Percentiles rank a stretch among this genome's conserved stretches.
Conservation (phyloP, 2,888 invertebrate genomes). For the Nasonovia ribisnigri region DNA sequence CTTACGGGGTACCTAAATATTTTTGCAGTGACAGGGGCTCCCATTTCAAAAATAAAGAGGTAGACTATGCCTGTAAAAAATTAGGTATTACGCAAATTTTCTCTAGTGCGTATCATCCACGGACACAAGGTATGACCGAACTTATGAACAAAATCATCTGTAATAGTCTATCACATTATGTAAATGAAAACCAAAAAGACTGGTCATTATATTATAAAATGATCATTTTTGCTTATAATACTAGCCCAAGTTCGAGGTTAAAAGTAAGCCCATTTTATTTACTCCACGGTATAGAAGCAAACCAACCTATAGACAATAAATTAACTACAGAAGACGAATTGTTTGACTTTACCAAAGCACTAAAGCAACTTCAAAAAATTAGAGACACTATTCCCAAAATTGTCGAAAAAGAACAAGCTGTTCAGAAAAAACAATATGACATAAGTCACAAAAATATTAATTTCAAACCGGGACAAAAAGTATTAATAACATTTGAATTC, state of each 20-base stretch:
- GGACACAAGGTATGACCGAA: slow-evolving; percentile 12
- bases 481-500: neutral
- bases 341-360: neutral
- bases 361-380: neutral
- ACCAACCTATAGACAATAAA: neutral
- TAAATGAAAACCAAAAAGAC: slow-evolving; percentile 29
- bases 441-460: slow-evolving; percentile 18
- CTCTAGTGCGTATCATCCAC: neutral
- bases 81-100: too few relatives aligned
- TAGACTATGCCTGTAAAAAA: neutral
- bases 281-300: neutral
- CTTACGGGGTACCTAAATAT: neutral
- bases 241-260: neutral
- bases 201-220: slow-evolving; percentile 20
- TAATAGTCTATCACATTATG: neutral
- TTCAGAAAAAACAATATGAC: neutral
- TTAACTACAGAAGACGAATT: neutral
- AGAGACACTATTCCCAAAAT: neutral
- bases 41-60: slow-evolving; percentile 22
- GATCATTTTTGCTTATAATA: slow-evolving; percentile 25
- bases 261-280: neutral
- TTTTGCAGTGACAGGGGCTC: too few relatives aligned
- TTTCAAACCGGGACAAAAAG: neutral
- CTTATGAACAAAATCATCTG: slow-evolving; percentile 23
- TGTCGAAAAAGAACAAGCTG: too few relatives aligned